Percentiles rank a stretch among this genome's conserved stretches.
Evolutionary conservation across 2,888 invertebrate genomes (phyloP).

Genomic region (Clitarchus hookeri): DNA sequence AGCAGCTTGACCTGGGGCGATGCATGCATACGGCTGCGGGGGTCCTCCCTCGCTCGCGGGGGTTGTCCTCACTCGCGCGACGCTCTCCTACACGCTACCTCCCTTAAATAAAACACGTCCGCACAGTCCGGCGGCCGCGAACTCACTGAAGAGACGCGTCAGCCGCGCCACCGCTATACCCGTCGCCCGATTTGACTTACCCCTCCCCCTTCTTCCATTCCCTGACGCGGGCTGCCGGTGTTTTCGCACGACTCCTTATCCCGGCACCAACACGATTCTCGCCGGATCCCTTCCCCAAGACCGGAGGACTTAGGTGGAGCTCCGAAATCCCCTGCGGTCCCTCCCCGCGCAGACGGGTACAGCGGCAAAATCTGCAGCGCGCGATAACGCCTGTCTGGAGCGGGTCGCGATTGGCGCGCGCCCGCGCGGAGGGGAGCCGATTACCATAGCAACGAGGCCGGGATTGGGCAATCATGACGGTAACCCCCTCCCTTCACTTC

Average conservation of each 20-base stretch:
- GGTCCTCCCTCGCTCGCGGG: too few relatives aligned
- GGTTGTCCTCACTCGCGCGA: too few relatives aligned
- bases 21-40: background rate
- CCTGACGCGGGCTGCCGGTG: background rate
- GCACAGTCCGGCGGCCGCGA: constrained; percentile 15
- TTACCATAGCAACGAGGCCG: constrained; percentile 29
- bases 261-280: background rate
- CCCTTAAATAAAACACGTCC: constrained; percentile 4
- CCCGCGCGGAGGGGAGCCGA: constrained; percentile 22
- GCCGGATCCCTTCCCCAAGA: background rate
- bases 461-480: constrained; percentile 30
- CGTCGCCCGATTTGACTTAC: constrained; percentile 23
- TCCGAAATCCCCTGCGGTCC: background rate
- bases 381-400: background rate
- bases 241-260: background rate
- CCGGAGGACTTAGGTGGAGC: background rate
- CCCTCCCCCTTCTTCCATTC: background rate
- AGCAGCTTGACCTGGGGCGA: background rate
- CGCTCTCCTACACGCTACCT: background rate
- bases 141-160: too few relatives aligned
- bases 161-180: background rate
- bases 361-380: background rate
- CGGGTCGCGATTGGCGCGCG: constrained; percentile 23
- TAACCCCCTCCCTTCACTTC: background rate
- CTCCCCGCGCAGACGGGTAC: constrained; percentile 23